These are phyloP conservation scores for Drosophila guanche DNA, from an alignment of 1,140 invertebrate species.

Conservation along the genomic window DNA sequence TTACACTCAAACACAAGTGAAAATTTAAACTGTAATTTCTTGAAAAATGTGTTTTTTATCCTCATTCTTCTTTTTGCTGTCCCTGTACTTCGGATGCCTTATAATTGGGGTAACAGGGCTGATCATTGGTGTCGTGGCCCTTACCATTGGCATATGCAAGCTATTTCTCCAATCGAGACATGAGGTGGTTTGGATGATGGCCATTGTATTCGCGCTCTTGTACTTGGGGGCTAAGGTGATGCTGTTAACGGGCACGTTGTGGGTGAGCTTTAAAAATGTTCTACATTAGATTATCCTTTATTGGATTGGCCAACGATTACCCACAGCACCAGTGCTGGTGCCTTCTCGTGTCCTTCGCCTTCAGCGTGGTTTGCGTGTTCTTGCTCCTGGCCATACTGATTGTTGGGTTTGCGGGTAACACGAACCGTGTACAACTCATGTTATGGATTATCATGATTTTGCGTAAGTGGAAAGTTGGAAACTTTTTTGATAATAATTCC, in stretches of 20 bases:
- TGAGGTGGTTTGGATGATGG: neutral
- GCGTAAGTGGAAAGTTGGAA: slow-evolving; percentile 3
- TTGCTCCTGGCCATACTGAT: neutral
- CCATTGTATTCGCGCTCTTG: neutral
- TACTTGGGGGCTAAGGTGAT: slow-evolving; percentile 5
- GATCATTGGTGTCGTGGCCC: slow-evolving; percentile 6
- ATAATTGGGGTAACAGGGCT: slow-evolving; percentile 21
- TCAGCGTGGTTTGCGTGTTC: neutral
- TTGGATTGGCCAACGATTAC: neutral
- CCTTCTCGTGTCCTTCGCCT: slow-evolving; percentile 1
- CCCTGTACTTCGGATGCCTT: slow-evolving; percentile 22
- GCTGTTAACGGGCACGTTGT: slow-evolving; percentile 1
- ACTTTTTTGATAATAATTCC: neutral
- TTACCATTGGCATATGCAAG: no score
- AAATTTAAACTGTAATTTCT: no score
- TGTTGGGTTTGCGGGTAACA: neutral
- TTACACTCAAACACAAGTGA: no score
- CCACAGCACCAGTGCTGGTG: slow-evolving; percentile 6
- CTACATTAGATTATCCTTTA: no score
- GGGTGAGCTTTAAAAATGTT: slow-evolving; percentile 15
- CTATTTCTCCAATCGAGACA: no score
- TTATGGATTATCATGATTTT: neutral
- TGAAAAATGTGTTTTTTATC: slow-evolving; percentile 15
- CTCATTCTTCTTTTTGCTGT: slow-evolving; percentile 26
- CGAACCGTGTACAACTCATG: neutral